phyloP scores from a whole-genome alignment of 2,113 vertebrate genomes.

The Phaetusa simplex region DNA sequence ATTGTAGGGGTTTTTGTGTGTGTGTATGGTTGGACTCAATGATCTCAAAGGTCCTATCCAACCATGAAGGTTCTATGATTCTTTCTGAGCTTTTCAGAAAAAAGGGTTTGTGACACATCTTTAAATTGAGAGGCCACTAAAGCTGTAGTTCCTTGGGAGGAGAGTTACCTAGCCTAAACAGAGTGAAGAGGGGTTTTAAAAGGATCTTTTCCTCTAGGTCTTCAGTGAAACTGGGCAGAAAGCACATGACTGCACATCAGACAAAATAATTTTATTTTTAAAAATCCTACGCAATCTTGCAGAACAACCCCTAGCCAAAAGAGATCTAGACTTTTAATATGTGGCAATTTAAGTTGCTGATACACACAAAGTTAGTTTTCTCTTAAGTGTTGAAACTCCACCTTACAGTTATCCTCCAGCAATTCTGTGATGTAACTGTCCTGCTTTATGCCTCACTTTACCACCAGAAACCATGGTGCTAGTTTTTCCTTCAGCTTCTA shows the following conservation, averaged over 20 bases:
- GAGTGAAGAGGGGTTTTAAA: background rate
- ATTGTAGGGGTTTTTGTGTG: too few relatives aligned
- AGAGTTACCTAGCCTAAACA: background rate
- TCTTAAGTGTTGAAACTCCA: background rate
- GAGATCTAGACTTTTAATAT: background rate
- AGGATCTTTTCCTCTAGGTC: background rate
- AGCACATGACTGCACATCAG: background rate
- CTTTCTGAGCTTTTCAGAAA: background rate
- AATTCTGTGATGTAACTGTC: background rate
- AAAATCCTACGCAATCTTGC: background rate
- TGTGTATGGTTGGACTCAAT: too few relatives aligned
- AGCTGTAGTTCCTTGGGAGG: background rate
- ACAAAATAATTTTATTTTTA: background rate
- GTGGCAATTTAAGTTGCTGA: background rate
- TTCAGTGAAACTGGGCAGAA: background rate
- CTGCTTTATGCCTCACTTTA: background rate
- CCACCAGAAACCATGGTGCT: background rate
- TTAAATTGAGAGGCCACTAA: background rate
- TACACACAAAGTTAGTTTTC: background rate
- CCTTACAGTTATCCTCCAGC: background rate
- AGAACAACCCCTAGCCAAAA: background rate
- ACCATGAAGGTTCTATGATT: too few relatives aligned
- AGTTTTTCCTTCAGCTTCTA: background rate
- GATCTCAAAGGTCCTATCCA: too few relatives aligned
- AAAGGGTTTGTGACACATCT: background rate